A percentile compares a stretch with the other conserved stretches of the same genome.
Conservation (phyloP, 2,113 vertebrate genomes). For the human region DNA sequence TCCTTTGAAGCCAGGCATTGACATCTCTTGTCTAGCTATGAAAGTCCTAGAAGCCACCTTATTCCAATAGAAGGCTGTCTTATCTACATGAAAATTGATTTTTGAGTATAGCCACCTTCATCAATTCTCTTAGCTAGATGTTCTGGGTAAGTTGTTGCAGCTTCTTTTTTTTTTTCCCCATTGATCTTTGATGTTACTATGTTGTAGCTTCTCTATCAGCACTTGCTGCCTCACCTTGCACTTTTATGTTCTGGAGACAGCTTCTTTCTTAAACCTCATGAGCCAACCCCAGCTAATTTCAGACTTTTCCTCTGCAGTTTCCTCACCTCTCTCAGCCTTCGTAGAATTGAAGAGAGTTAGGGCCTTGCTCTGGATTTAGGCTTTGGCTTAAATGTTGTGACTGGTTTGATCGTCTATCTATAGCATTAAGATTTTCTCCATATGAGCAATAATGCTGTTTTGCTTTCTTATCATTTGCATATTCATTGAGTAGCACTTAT, state of each 20-base stretch:
- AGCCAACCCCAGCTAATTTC: neutral
- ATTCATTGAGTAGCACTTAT: neutral
- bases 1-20: neutral
- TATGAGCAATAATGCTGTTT: neutral
- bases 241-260: neutral
- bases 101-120: neutral
- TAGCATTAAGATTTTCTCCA: neutral
- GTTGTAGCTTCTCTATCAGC: neutral
- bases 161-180: neutral
- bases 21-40: neutral
- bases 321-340: neutral
- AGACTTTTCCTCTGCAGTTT: neutral
- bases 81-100: neutral
- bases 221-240: neutral
- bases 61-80: neutral
- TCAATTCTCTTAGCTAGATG: neutral
- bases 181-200: too few relatives aligned
- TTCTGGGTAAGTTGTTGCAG: neutral
- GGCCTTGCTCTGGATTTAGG: neutral
- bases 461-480: neutral
- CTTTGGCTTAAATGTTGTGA: neutral
- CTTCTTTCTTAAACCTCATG: neutral
- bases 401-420: neutral
- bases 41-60: neutral
- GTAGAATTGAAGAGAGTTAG: neutral